Base-by-base conservation (phyloP, 2,888 invertebrate genomes). In the Himalopsyche kuldschensis region DNA sequence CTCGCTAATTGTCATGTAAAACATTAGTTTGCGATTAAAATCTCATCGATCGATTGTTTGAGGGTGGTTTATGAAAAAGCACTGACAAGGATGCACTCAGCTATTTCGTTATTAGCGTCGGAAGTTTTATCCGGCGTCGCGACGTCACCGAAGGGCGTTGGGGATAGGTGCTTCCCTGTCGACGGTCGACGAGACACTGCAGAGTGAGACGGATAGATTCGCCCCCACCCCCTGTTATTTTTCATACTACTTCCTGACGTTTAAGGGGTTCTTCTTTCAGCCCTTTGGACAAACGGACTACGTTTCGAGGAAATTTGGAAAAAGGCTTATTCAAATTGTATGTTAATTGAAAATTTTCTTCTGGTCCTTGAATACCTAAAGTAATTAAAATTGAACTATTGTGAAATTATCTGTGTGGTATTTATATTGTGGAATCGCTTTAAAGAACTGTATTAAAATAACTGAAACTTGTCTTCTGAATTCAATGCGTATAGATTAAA, bases 121-220 rank as follows among this genome's bases (percentile, higher is more conserved):
- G 24, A 32, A 24, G 27, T 48, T 31, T 46, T 63, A 1, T 75
- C 24, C 55, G 80, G 80, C 82, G 79, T 47, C 79, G 79, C 35
- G 80, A 69, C 69, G 69, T 69, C 69, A 69, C 76, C 35, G 41
- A 32, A 76, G 35, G 35, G 76, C 76, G 76, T 69, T 46, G 27
- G 41, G 78, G 77, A 76, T 55, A 76, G 82, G 85, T 84, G 82
- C 77, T 84, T 47, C 83, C 80, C 83, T 47, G 46, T 75, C 83
- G 83, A 83, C 83, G 83, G 79, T 80, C 83, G 75, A 80, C 77
- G 78, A 83, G 82, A 81, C 75, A 85, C 85, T 85, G 85, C 55
- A 81, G 84, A 81, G 55, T 8, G 76, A 76, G 79, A 79, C 80
- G 48, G 69, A 78, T 80, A 75, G 47, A 82, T 47, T 31, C 75